Percentiles rank a stretch among this genome's conserved stretches.
Evolutionary conservation across 2,888 invertebrate genomes (phyloP).

Genomic region (Tuberolachnus salignus): DNA sequence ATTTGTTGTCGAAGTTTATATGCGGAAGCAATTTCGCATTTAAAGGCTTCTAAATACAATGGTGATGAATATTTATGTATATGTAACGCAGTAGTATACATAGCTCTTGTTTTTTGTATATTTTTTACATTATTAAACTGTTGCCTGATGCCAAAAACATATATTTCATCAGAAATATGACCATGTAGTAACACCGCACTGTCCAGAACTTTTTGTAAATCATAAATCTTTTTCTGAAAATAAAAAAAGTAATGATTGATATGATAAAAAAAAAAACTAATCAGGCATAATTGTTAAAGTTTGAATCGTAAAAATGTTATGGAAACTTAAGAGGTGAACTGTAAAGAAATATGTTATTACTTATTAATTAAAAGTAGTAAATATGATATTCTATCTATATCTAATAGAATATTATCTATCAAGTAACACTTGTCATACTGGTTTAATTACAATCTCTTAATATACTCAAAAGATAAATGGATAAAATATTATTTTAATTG

Average conservation of each 20-base stretch:
- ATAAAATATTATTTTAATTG: too few relatives aligned
- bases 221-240: neutral
- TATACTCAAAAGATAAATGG: too few relatives aligned
- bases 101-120: constrained; percentile 38
- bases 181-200: constrained; percentile 42
- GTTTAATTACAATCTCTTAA: too few relatives aligned
- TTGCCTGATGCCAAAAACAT: constrained; percentile 33
- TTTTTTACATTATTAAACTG: constrained; percentile 22
- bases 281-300: neutral
- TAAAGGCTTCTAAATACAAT: constrained; percentile 42
- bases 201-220: neutral
- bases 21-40: constrained; percentile 34
- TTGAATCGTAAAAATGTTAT: too few relatives aligned
- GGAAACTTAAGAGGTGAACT: too few relatives aligned
- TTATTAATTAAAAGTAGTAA: neutral
- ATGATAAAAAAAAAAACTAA: neutral
- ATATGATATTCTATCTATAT: too few relatives aligned
- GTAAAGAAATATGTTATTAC: neutral
- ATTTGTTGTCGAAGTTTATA: neutral
- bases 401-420: too few relatives aligned
- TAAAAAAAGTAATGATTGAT: neutral
- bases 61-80: constrained; percentile 37
- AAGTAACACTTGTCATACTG: too few relatives aligned
- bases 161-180: constrained; percentile 37
- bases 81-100: constrained; percentile 31